Base-by-base conservation (phyloP, 1,140 invertebrate species). In the Gerris buenoi region DNA sequence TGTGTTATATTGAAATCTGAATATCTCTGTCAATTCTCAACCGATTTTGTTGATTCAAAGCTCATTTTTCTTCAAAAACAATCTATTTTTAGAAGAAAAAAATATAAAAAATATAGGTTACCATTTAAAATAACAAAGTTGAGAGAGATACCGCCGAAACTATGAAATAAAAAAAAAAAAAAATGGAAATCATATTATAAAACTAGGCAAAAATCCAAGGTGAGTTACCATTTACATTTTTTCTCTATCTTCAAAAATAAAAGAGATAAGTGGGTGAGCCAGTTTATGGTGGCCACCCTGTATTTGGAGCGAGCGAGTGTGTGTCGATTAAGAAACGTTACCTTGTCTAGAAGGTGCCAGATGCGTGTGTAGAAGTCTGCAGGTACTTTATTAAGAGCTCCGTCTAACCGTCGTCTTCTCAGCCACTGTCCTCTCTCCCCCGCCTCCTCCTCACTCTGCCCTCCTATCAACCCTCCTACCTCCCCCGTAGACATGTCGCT, bases 351-450 rank as follows among this genome's bases (percentile, higher is more conserved):
- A 18, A 46, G 33, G 18, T 46, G 33, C 33, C 95, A 97, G 18
- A 98, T 90, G 69, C 90, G 82, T 2, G 92, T 88, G 78, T 99
- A 99, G 80, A 99, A 99, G 75, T 95, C 93, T 67, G 89, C 80
- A 0, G 97, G 97, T 0, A 99, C 96, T 72, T 97, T 82, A 79
- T 99, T 99, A 1, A 99, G 81, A 13, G 97, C 93, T 2, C 97
- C 97, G 79, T 99, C 97, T 15, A 99, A 80, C 68, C 95, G 79
- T 25, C 97, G 81, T 65, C 97, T 82, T 62, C 97, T 80, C 63
- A 99, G 78, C 97, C 97, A 99, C 76, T 98, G 95, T 0, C 96
- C 97, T 78, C 97, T 94, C 25, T 90, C 82, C 74, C 96, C 93
- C 22, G 81, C 80, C 72, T 90, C 87, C 65, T 79, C 75, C 83